phyloP scores from a whole-genome alignment of 2,113 vertebrate species.

The Manacus vitellinus region DNA sequence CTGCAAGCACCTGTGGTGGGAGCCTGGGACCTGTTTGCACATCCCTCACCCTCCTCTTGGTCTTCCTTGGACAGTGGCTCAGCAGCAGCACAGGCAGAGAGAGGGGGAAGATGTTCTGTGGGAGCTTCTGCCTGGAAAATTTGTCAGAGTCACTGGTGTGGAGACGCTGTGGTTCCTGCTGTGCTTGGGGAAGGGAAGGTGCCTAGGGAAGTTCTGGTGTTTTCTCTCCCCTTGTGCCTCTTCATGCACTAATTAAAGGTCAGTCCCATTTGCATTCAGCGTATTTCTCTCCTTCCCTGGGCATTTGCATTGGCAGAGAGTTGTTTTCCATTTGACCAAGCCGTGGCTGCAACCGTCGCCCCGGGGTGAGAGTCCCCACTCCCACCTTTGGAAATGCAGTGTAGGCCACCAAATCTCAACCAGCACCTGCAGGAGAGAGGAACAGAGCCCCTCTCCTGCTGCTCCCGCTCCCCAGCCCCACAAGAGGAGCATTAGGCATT shows the following conservation, averaged over 20 bases:
- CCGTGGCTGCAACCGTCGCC: rapidly evolving
- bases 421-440: neutral
- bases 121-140: neutral
- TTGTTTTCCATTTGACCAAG: neutral
- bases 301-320: neutral
- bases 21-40: neutral
- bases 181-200: neutral
- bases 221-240: neutral
- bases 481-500: constrained; percentile 8
- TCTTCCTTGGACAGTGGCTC: neutral
- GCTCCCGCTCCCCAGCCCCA: neutral
- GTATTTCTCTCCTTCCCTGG: neutral
- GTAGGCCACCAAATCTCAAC: neutral
- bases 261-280: neutral
- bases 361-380: neutral
- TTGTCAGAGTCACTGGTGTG: rapidly evolving
- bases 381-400: neutral
- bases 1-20: rapidly evolving
- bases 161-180: neutral
- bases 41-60: neutral
- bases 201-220: constrained; percentile 4
- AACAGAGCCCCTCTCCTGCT: neutral
- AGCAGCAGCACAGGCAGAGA: neutral
- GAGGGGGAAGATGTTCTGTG: neutral
- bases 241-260: constrained; percentile 39